Base-by-base conservation (phyloP, 2,888 invertebrate genomes). In the Cheilosia impressa region DNA sequence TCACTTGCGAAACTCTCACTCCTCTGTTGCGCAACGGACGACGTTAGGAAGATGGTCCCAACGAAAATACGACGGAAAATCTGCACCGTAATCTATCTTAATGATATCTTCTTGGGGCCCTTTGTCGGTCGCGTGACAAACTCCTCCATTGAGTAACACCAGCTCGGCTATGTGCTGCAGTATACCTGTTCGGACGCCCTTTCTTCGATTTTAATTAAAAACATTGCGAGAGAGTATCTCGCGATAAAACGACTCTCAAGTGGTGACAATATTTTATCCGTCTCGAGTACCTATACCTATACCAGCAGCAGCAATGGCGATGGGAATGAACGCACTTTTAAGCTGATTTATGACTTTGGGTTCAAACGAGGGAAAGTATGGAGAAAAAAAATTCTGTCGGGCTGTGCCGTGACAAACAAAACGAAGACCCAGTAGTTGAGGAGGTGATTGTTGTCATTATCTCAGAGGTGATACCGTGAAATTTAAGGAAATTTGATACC, bases 1-100 rank as follows among this genome's bases (percentile, higher is more conserved):
- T 47, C 24, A 17, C 41, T 53, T 43, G 60, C 62, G 22, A 53
- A 53, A 55, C 60, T 45, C 55, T 68, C 43, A 31, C 60, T 60
- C 50, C 53, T 45, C 58, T 58, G 41, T 60, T 63, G 34, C 47
- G 45, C 50, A 66, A 55, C 13, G 38, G 38, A 4, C 13, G 27
- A 27, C 9, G 0, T 31, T 31, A 2, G 41, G 13, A 50, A 31
- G 27, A 19, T 24, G 27, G 62, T 43, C n/a, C 17, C 24, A n/a
- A 47, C 6, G 4, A 66, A 22, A 68, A 57, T 17, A 47, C 17
- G 27, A 31, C 38, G 50, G 15, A 52, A 79, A 79, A 75, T 75
- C 83, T 69, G 69, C 83, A 75, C 65, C 79, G 75, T 79, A 84
- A 84, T 84, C 79, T 79, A 75, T 84, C 78, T 84, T 84, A 79